Evolutionary conservation across 35 echinoderm and acorn worm species (phyloP).

Genomic region (Apostichopus japonicus): DNA sequence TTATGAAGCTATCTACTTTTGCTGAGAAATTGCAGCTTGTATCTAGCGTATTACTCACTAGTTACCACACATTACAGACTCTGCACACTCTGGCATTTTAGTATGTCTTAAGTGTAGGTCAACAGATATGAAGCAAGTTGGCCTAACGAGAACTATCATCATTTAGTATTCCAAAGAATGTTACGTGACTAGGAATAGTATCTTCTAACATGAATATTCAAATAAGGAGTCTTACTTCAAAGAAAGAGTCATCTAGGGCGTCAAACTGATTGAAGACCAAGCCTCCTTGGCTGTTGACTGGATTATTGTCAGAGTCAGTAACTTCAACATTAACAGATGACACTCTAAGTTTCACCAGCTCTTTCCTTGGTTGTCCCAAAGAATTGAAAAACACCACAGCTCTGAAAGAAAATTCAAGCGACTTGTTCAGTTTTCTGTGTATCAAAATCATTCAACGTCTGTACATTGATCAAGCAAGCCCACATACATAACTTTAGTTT

Average conservation of each 20-base stretch:
- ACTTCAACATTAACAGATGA: slow-evolving; percentile 86
- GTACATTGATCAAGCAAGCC: not conserved
- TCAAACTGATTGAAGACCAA: slow-evolving; percentile 72
- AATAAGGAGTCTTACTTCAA: slow-evolving; percentile 75
- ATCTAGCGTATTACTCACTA: too few species aligned
- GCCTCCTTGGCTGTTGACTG: slow-evolving; percentile 82
- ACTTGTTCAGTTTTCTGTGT: not conserved
- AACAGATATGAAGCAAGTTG: too few species aligned
- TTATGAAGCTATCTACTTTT: too few species aligned
- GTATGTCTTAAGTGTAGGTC: too few species aligned
- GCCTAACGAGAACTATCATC: too few species aligned
- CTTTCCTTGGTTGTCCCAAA: slow-evolving; percentile 80
- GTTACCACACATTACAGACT: too few species aligned
- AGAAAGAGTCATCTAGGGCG: slow-evolving; percentile 50
- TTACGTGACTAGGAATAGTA: too few species aligned
- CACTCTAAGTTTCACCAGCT: slow-evolving; percentile 76
- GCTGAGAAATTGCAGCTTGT: too few species aligned
- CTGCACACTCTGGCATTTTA: too few species aligned
- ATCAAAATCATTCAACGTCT: not conserved
- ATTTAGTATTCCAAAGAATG: too few species aligned
- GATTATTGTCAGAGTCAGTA: slow-evolving; percentile 78
- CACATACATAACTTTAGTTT: too few species aligned
- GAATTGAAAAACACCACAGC: slow-evolving; percentile 93
- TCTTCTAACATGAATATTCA: not conserved
- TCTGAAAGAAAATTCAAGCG: slow-evolving; percentile 53